phyloP scores from a whole-genome alignment of 2,113 vertebrate species.

The Oceanodroma tethys region DNA sequence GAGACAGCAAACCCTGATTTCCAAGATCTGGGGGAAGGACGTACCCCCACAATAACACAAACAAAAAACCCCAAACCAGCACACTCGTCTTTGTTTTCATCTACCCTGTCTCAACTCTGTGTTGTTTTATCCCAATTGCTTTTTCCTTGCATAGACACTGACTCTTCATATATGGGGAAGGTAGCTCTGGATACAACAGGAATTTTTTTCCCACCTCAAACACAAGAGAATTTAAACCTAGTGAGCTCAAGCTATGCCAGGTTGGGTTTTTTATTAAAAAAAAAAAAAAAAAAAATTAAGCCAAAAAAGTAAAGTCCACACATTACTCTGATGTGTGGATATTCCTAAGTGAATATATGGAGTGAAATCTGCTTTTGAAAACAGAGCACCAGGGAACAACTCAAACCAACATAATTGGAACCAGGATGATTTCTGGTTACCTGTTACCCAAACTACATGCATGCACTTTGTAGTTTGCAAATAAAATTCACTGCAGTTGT shows the following conservation, averaged over 20 bases:
- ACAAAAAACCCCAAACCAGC: fast-evolving
- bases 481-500: background rate
- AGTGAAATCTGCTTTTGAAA: background rate
- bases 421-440: background rate
- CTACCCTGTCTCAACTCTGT: background rate
- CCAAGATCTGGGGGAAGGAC: background rate
- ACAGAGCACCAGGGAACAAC: background rate
- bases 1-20: background rate
- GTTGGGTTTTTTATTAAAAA: background rate
- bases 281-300: background rate
- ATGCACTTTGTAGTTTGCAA: background rate
- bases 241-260: background rate
- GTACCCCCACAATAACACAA: background rate
- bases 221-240: background rate
- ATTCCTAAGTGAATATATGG: background rate
- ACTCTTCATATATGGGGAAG: background rate
- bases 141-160: background rate
- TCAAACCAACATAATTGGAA: background rate
- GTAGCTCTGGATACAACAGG: background rate
- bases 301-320: background rate
- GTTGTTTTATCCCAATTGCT: background rate
- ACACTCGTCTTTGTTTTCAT: background rate
- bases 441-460: background rate
- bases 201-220: background rate
- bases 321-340: background rate